Conservation (phyloP, 2,113 vertebrate species). For the Fulica atra region DNA sequence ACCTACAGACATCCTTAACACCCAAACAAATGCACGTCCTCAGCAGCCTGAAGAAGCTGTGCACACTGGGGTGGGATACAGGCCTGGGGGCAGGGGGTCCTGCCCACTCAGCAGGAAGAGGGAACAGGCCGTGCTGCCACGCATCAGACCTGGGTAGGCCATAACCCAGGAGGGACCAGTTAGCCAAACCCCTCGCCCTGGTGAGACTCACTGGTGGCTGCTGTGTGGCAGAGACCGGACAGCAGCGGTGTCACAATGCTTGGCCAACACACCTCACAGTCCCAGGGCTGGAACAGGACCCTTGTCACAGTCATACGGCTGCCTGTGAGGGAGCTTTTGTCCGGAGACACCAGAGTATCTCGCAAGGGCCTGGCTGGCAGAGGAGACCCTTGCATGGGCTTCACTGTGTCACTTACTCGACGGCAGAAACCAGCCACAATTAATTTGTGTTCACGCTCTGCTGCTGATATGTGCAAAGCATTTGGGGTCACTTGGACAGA, state of each 20-base stretch:
- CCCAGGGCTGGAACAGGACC: not conserved
- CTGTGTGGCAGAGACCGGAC: not conserved
- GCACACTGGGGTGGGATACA: not conserved
- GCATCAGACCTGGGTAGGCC: not conserved
- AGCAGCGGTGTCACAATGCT: not conserved
- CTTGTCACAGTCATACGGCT: not conserved
- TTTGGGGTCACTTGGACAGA: not conserved
- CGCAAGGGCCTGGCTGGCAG: not conserved
- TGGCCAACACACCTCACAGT: not conserved
- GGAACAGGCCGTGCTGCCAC: not conserved
- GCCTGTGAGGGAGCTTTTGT: not conserved
- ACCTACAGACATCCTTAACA: not conserved
- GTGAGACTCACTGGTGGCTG: not conserved
- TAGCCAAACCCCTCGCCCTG: not conserved
- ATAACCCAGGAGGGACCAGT: not conserved
- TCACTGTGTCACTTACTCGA: not conserved
- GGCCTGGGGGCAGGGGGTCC: not conserved
- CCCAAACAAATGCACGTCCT: not conserved
- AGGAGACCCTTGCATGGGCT: not conserved
- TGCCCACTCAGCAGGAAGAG: not conserved
- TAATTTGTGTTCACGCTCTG: not conserved
- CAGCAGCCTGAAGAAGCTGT: not conserved
- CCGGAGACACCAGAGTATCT: not conserved
- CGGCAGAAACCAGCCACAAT: not conserved
- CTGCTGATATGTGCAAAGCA: not conserved